Evolutionary conservation across 2,113 vertebrate species (phyloP), one percentile per base, ranked within the genome.

Genomic region (Speoplatyrhinus poulsoni): DNA sequence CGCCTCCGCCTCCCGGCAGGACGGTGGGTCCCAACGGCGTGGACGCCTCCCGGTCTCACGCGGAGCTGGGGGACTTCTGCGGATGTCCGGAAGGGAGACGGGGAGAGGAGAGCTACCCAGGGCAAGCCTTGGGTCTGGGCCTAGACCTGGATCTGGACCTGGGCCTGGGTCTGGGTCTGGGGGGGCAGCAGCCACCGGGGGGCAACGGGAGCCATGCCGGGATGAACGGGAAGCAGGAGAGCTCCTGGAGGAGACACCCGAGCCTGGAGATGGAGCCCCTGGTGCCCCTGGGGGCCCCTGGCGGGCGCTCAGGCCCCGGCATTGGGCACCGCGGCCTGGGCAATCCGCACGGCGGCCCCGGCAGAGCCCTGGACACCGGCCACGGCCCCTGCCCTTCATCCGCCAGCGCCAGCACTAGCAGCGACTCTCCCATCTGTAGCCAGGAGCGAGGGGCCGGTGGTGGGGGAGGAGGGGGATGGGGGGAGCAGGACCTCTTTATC

Each of bases 401-500:
- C 10, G 85, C 87, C 12, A 86, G 83, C 60, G 80, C 83, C 16
- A 86, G 86, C 67, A 85, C 83, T 10, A 93, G 94, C 87, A 96
- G 93, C 75, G 93, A 95, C 82, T 94, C 94, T 41, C 94, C 93
- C 53, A 89, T 90, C 46, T 88, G 94, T 64, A 80, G 76, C 70
- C 87, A 83, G 78, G 87, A 90, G 76, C 85, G 84, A 0, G 77
- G 83, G 89, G 92, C 85, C 92, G 87, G 93, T 90, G 12, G 62
- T 73, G 91, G 92, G 59, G 92, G 82, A 84, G 89, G 93, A 90
- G 17, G 73, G 19, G 94, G 94, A 70, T 99, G 96, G 96, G 94
- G 92, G 65, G 96, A 97, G 83, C 94, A 95, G 55, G 94, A 95
- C 90, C 94, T 98, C 86, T 97, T 98, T 88, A 96, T 98, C 91